Percentiles rank a stretch among this genome's conserved stretches.
Evolutionary conservation across 1,140 invertebrate species (phyloP).

Genomic region (Acromyrmex heyeri): DNA sequence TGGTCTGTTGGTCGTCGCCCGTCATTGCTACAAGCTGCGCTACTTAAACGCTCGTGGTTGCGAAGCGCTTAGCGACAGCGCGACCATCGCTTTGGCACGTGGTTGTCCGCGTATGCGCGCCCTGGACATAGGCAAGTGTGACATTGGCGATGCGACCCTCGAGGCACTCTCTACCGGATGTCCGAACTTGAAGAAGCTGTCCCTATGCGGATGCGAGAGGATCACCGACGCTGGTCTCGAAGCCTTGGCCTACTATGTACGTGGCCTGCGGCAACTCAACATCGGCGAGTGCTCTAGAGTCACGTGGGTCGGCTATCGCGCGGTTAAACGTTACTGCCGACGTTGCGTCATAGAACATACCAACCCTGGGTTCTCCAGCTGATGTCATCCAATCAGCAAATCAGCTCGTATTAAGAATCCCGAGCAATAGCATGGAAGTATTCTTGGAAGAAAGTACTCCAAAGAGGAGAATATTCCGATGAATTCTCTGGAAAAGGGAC

Average conservation of each 20-base stretch:
- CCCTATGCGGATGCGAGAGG: conserved; percentile 95
- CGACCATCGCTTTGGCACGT: conserved; percentile 93
- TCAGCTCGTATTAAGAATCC: not conserved
- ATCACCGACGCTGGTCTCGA: conserved; percentile 95
- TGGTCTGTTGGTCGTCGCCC: conserved; percentile 94
- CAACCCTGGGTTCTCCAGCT: conserved; percentile 94
- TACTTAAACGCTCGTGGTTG: conserved; percentile 97
- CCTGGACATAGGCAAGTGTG: conserved; percentile 96
- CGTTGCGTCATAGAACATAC: conserved; percentile 97
- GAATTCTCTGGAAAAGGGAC: conserved; percentile 6
- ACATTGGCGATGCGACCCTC: conserved; percentile 95
- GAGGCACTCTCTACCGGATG: conserved; percentile 94
- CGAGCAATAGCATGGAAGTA: not conserved
- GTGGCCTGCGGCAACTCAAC: conserved; percentile 95
- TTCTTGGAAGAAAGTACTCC: not conserved
- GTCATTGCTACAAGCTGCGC: conserved; percentile 95
- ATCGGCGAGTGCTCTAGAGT: conserved; percentile 95
- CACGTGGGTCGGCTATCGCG: conserved; percentile 94
- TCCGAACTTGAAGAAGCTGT: conserved; percentile 96
- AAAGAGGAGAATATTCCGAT: conserved; percentile 10
- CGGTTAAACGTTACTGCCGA: conserved; percentile 96
- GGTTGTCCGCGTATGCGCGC: conserved; percentile 94
- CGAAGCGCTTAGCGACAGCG: conserved; percentile 96
- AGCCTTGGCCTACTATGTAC: conserved; percentile 94
- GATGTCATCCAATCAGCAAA: conserved; percentile 33